Conservation (phyloP, 2,888 invertebrate genomes). For the Poecilus cupreus region DNA sequence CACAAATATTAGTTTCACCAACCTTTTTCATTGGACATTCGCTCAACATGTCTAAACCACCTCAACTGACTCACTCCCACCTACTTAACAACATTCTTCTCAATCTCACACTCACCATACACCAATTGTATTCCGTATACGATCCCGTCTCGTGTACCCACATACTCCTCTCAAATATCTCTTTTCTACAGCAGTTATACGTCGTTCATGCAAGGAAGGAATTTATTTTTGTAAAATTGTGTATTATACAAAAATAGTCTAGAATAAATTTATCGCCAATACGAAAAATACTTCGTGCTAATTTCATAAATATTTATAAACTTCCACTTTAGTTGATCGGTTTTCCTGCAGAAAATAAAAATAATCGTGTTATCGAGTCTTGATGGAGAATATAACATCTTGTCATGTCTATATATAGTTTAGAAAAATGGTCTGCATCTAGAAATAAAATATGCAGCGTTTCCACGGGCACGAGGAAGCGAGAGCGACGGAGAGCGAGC, state of each 20-base stretch:
- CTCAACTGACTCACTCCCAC: too few relatives aligned
- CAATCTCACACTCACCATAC: too few relatives aligned
- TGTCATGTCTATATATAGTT: constrained; percentile 9
- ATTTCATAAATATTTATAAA: constrained; percentile 27
- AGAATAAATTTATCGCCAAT: background rate
- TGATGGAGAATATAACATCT: background rate
- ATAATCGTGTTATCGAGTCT: background rate
- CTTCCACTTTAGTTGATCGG: constrained; percentile 16
- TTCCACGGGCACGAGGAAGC: background rate
- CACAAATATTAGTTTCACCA: too few relatives aligned
- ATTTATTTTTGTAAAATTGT: background rate
- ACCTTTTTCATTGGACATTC: too few relatives aligned
- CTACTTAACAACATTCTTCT: too few relatives aligned
- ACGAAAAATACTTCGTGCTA: background rate
- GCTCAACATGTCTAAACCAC: too few relatives aligned
- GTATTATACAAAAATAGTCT: background rate
- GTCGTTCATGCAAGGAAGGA: background rate
- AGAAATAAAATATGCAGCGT: constrained; percentile 17
- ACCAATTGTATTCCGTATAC: too few relatives aligned
- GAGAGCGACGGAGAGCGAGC: background rate
- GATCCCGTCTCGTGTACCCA: too few relatives aligned
- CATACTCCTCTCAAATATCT: too few relatives aligned
- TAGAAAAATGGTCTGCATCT: background rate
- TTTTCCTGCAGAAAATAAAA: constrained; percentile 9
- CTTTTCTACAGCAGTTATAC: too few relatives aligned